phyloP scores from a whole-genome alignment of 23 tunicate genomes.

The Diplosoma virens region DNA sequence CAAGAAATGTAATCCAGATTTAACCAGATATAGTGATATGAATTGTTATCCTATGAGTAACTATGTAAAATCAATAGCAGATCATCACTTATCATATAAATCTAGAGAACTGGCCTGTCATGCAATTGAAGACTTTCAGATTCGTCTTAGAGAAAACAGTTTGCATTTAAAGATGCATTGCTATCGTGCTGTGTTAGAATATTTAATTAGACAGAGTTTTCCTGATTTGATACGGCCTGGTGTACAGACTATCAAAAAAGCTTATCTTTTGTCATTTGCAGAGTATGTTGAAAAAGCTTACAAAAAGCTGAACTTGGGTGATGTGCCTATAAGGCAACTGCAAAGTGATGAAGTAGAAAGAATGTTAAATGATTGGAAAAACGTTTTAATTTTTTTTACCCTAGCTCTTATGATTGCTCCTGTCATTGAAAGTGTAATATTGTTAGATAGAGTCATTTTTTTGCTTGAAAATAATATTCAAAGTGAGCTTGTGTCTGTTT shows the following conservation, averaged over 20 bases:
- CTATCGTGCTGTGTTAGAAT: conserved; percentile 71
- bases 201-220: conserved; percentile 31
- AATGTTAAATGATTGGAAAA: conserved; percentile 43
- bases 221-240: conserved; percentile 58
- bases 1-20: background rate
- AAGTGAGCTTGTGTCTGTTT: conserved; percentile 16
- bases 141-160: conserved; percentile 30
- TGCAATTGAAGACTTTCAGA: conserved; percentile 44
- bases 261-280: conserved; percentile 35
- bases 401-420: conserved; percentile 64
- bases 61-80: conserved; percentile 17
- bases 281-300: conserved; percentile 50
- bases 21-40: too few relatives aligned
- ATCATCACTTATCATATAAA: conserved; percentile 40
- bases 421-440: conserved; percentile 54
- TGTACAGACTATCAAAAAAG: conserved; percentile 59
- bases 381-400: conserved; percentile 48
- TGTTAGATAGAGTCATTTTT: conserved; percentile 73
- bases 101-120: conserved; percentile 68
- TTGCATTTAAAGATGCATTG: conserved; percentile 64
- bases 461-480: conserved; percentile 55
- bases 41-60: conserved; percentile 71
- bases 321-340: background rate
- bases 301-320: conserved; percentile 34
- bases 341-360: background rate